phyloP scores from a whole-genome alignment of 2,797 vertebrate species.

The Microhierax caerulescens region DNA sequence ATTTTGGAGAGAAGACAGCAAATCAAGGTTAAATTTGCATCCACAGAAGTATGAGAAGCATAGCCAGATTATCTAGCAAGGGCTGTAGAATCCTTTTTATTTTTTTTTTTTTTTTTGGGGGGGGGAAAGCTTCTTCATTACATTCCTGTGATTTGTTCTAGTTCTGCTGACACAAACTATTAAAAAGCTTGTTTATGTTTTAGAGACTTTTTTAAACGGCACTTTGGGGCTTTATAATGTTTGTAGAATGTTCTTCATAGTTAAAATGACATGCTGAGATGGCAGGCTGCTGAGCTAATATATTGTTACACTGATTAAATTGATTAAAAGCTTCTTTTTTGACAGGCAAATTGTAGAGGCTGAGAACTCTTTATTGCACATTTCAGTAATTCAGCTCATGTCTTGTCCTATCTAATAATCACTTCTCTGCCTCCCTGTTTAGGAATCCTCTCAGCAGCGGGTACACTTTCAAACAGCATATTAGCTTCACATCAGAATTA shows the following conservation, averaged over 20 bases:
- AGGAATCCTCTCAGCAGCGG: neutral
- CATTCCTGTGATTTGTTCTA: slow-evolving; percentile 10
- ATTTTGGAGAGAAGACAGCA: neutral
- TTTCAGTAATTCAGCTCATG: slow-evolving; percentile 62
- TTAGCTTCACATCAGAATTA: slow-evolving; percentile 43
- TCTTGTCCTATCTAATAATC: slow-evolving; percentile 62
- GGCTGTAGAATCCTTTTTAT: neutral
- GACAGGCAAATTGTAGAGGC: slow-evolving; percentile 26
- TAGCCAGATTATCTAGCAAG: neutral
- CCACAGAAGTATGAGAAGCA: neutral
- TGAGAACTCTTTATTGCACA: neutral
- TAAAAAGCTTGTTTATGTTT: slow-evolving; percentile 41
- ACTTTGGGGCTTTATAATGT: slow-evolving; percentile 27
- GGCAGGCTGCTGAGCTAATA: slow-evolving; percentile 18
- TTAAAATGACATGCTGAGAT: slow-evolving; percentile 31
- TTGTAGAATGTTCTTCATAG: slow-evolving; percentile 30
- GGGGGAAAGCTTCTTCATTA: neutral
- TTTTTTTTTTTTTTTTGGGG: too few species aligned
- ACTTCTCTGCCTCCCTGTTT: slow-evolving; percentile 28
- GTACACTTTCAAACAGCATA: slow-evolving; percentile 45
- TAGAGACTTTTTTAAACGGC: slow-evolving; percentile 17
- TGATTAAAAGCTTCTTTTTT: slow-evolving; percentile 52
- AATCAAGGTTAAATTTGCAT: neutral
- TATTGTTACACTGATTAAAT: slow-evolving; percentile 50
- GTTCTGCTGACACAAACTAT: slow-evolving; percentile 16